Evolutionary conservation across 2,888 invertebrate genomes (phyloP).

Genomic region (Temnothorax ravouxi): DNA sequence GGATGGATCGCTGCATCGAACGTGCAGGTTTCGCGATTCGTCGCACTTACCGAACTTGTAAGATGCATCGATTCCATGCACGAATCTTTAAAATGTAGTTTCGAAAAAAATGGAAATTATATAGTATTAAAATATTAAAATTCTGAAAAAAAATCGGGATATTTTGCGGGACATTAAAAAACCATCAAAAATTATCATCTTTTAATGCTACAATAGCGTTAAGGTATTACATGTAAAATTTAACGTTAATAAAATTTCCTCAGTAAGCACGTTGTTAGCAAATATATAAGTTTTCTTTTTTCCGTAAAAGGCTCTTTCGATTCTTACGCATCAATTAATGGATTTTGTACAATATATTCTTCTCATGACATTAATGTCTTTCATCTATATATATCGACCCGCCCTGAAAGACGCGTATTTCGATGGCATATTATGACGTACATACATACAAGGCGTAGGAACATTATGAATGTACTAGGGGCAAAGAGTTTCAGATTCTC

Average conservation of each 20-base stretch:
- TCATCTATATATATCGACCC: slow-evolving; percentile 45
- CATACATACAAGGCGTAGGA: slow-evolving; percentile 22
- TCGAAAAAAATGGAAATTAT: not conserved
- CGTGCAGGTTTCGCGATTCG: not conserved
- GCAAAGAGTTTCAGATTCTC: slow-evolving; percentile 53
- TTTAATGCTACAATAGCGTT: not conserved
- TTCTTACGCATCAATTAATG: slow-evolving; percentile 10
- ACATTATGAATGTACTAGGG: slow-evolving; percentile 41
- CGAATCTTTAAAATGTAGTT: slow-evolving; percentile 22
- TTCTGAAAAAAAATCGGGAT: not conserved
- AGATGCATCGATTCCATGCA: slow-evolving; percentile 32
- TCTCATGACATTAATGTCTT: slow-evolving; percentile 7
- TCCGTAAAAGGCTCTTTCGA: not conserved
- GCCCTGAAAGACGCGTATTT: slow-evolving; percentile 36
- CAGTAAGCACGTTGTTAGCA: not conserved
- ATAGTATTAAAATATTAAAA: not conserved
- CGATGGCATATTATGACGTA: slow-evolving; percentile 16
- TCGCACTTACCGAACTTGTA: not conserved
- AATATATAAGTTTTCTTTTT: not conserved
- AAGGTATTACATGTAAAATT: not conserved
- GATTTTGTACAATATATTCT: slow-evolving; percentile 14
- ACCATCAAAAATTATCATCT: not conserved
- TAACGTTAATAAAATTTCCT: not conserved
- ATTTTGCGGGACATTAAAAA: not conserved
- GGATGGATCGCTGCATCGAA: slow-evolving; percentile 37